phyloP scores from a whole-genome alignment of 2,797 vertebrate species.

The Pseudomugil gertrudae region DNA sequence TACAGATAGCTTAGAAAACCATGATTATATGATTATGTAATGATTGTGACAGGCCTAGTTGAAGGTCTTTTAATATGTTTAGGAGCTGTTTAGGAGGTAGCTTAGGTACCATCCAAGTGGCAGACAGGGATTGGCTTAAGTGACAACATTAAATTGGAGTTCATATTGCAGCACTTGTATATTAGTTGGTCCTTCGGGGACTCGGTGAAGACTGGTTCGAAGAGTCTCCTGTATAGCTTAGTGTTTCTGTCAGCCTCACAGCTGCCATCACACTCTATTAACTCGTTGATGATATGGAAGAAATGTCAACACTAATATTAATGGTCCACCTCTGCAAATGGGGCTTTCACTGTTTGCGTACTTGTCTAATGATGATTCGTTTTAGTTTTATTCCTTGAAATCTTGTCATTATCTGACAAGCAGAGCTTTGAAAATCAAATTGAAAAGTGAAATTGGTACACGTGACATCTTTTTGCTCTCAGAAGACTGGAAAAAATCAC shows the following conservation, averaged over 20 bases:
- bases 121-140: slow-evolving; percentile 17
- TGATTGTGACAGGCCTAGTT: not conserved
- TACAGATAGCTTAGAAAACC: not conserved
- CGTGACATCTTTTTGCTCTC: slow-evolving; percentile 12
- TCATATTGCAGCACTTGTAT: slow-evolving; percentile 53
- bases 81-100: slow-evolving; percentile 9
- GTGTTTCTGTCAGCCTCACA: slow-evolving; percentile 60
- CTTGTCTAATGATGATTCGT: slow-evolving; percentile 26
- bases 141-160: slow-evolving; percentile 41
- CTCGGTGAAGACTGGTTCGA: slow-evolving; percentile 19
- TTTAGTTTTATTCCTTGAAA: slow-evolving; percentile 26
- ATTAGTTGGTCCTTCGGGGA: slow-evolving; percentile 49
- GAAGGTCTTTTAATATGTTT: slow-evolving; percentile 19
- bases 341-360: slow-evolving; percentile 14
- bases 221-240: slow-evolving; percentile 38
- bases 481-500: slow-evolving; percentile 17
- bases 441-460: slow-evolving; percentile 14
- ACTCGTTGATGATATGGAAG: slow-evolving; percentile 42
- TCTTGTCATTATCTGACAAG: slow-evolving; percentile 15
- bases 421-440: slow-evolving; percentile 19
- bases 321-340: slow-evolving; percentile 31
- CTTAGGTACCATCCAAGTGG: slow-evolving; percentile 15
- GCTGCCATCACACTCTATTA: slow-evolving; percentile 58
- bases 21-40: slow-evolving; percentile 3
- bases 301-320: slow-evolving; percentile 43